Evolutionary conservation across 2,888 invertebrate genomes (phyloP), one percentile per base, ranked within the genome.

Genomic region (Mythimna lalbum): DNA sequence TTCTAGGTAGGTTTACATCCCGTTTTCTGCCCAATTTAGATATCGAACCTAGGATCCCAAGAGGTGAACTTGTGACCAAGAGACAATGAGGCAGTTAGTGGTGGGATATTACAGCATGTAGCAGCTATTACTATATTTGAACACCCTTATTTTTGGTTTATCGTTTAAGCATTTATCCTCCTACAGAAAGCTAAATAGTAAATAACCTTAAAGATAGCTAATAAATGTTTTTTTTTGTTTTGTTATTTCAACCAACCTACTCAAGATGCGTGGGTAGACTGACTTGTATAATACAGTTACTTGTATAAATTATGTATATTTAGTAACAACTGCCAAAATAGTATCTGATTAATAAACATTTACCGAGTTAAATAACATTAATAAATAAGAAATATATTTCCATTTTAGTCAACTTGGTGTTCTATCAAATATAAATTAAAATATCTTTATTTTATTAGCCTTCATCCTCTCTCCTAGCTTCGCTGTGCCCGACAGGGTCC

Each of bases 231-330:
- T 27, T 31, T 21, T 53, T 39, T 19, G 43, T 27, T 31, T 21
- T 53, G 21, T 33, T 47, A 31, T 49, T 60, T 60, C 14, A 56
- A 50, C 19, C 12, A 56, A 55, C n/a, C 39, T 19, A 17, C 47
- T 39, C 17, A 33, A 31, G 0, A 60, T 19, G 27, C 17, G 43
- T 21, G 14, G n/a, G 55, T 14, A 53, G 59, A 31, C 6, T 39
- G 27, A n/a, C 17, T 77, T 33, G 52, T 52, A 62, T 36, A 68
- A 69, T 55, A 62, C n/a, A n/a, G n/a, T n/a, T 39, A 52, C 2
- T 33, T 21, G 21, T 55, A 77, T 71, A 31, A 36, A 55, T 43
- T 53, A 71, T 1, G 56, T 36, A 73, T 43, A 43, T 56, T 36
- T 7, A 31, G 7, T 52, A 55, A 78, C 52, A 27, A 63, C 9